Evolutionary conservation across 2,888 invertebrate species (phyloP), one percentile per base, ranked within the genome.

Genomic region (Gerosis bhagava): DNA sequence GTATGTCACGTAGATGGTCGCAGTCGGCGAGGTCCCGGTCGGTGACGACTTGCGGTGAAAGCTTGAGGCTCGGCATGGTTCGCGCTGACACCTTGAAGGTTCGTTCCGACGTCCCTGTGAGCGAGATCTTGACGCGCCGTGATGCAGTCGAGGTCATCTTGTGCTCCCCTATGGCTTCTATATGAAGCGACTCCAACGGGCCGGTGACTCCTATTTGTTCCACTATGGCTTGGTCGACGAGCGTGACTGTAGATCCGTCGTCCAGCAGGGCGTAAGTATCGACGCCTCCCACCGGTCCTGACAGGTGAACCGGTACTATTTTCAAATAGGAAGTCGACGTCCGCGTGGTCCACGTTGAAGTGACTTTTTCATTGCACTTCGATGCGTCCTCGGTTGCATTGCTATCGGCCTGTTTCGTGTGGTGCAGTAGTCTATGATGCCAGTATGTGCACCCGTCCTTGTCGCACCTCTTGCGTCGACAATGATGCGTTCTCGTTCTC

Each of bases 191-290:
- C 1, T 46, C 48, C 0, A 17, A 3, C 0, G 50, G 50, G 6
- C 56, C 56, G 5, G 17, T 15, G 0, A 42, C 46, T 2, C 56
- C 53, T 12, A 50, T 29, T 3, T 10, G n/a, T 0, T 15, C 8
- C 0, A 50, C 50, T 6, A 40, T 3, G 1, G 39, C 19, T 1
- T 45, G 25, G 17, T 52, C 50, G 2, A 54, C 10, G 1, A 53
- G 32, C 3, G 51, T 43, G 3, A 52, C 28, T 2, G 51, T 56
- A 1, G 52, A 50, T 1, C 54, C 54, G 17, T 54, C 56, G 26
- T 54, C 54, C 5, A 57, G 36, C 8, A 57, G 26, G 1, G 54
- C 51, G 28, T 26, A 46, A 0, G 53, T 51, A 7, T 48, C 36
- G 2, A 37, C n/a, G 0, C 6, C 12, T 3, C 53, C 51, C 8